Base-by-base conservation (phyloP, 2,797 vertebrate species). In the Scarus forsteni region DNA sequence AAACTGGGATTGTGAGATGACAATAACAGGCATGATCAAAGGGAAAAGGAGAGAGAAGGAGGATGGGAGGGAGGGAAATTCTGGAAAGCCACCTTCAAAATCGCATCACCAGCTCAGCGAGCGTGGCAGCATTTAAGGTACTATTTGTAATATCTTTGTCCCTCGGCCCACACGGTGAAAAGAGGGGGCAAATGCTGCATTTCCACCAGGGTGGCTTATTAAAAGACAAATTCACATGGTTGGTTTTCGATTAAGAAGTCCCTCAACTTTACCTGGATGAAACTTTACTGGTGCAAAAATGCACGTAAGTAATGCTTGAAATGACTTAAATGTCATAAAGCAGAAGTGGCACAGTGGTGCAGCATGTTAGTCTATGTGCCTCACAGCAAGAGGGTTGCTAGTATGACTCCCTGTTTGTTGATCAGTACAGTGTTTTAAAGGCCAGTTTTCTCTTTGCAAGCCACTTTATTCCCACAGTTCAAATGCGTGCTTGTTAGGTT, bases 21-120 rank as follows among this genome's bases (percentile, higher is more conserved):
- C 71, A 86, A 81, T 90, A 85, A 83, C 56, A 86, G 73, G 48
- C 61, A 6, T 72, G 87, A 89, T 92, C 90, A 91, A 90, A 90
- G 77, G 66, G 55, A 86, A 60, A 46, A 34, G 14, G 7, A 34
- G 50, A 51, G 50, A 11, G 8, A 27, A 19, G 13, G 18, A 51
- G 49, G 50, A 48, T 58, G 50, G 72, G 44, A 18, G 60, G 53
- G 54, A 61, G 62, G 55, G 61, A 34, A 52, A 75, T 82, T 77
- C 80, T 79, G 68, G 79, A 81, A 61, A 88, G 80, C 74, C 67
- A 80, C 78, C 80, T 85, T 77, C 56, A 54, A 82, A 92, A 89
- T 89, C 83, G 64, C 80, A 91, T 91, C 88, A 84, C 48, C 56
- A 80, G 66, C 79, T 88, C 74, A 86, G 82, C 3, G 64, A 86